A percentile compares a stretch with the other conserved stretches of the same genome.
Conservation (phyloP, 2,888 invertebrate species). For the Coelopa pilipes region DNA sequence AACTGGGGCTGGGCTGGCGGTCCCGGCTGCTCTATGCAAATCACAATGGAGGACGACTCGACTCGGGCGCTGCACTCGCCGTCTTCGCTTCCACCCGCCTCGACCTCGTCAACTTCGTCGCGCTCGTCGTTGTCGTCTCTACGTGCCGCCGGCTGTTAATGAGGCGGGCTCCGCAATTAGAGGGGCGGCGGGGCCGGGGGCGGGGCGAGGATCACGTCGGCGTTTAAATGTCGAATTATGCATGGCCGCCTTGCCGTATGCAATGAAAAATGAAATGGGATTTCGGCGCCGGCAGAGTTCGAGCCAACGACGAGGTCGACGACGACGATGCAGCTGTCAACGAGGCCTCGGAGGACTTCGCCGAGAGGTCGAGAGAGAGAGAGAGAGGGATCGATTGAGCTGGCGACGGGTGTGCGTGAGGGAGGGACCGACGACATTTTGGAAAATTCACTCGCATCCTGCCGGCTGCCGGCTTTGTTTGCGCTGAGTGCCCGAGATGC, state of each 20-base stretch:
- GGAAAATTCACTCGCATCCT: too few relatives aligned
- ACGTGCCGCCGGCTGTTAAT: conserved; percentile 19
- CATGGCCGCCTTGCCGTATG: conserved; percentile 28
- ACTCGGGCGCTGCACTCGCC: too few relatives aligned
- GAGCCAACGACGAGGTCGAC: too few relatives aligned
- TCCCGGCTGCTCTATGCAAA: conserved; percentile 14
- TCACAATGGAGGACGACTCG: neutral
- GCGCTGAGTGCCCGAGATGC: too few relatives aligned
- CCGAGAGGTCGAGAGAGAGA: too few relatives aligned
- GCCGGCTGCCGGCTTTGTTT: too few relatives aligned
- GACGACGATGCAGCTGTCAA: too few relatives aligned
- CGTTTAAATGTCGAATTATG: conserved; percentile 24
- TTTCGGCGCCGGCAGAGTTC: too few relatives aligned
- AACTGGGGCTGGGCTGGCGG: neutral
- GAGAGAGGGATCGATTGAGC: too few relatives aligned
- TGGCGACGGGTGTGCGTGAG: too few relatives aligned
- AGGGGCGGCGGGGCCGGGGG: neutral
- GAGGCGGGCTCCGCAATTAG: conserved; percentile 21
- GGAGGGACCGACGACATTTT: too few relatives aligned
- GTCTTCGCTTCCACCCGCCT: neutral
- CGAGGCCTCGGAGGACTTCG: too few relatives aligned
- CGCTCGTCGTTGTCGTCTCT: neutral
- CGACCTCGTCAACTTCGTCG: neutral
- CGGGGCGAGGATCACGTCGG: neutral
- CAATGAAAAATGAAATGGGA: conserved; percentile 23